Percentiles rank a stretch among this genome's conserved stretches.
Conservation (phyloP, 1,140 invertebrate genomes). For the Tetragnatha versicolor region DNA sequence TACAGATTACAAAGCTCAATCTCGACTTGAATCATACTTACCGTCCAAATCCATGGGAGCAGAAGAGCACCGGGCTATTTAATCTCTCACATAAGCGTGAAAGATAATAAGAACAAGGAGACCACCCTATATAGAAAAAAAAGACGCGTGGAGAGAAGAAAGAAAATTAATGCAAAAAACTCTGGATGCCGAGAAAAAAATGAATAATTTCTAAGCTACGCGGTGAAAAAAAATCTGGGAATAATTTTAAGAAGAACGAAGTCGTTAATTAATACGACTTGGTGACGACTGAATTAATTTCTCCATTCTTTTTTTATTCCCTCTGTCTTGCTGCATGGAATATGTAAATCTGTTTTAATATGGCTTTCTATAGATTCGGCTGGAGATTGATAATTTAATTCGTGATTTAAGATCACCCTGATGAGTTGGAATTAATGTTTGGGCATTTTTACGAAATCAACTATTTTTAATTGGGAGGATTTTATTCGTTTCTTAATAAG, state of each 20-base stretch:
- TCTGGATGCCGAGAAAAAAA: background rate
- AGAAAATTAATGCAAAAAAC: background rate
- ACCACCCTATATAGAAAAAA: background rate
- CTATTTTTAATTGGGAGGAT: too few relatives aligned
- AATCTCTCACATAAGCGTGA: constrained; percentile 20
- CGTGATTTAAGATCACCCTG: too few relatives aligned
- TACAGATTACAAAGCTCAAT: constrained; percentile 10
- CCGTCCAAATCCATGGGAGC: constrained; percentile 6
- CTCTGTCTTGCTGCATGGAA: constrained; percentile 23
- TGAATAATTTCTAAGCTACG: constrained; percentile 16
- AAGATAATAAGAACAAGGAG: constrained; percentile 10
- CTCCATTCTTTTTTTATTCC: constrained; percentile 18
- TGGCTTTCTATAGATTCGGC: background rate
- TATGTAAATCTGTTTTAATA: constrained; percentile 14
- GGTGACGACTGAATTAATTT: constrained; percentile 52
- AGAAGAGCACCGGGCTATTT: constrained; percentile 17
- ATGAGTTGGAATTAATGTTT: too few relatives aligned
- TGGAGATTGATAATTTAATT: too few relatives aligned
- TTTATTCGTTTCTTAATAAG: too few relatives aligned
- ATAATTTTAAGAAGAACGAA: constrained; percentile 48
- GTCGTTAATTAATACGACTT: constrained; percentile 48
- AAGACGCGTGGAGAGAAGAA: constrained; percentile 11
- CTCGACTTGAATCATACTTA: constrained; percentile 14
- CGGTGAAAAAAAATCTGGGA: constrained; percentile 10
- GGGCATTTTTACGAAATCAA: too few relatives aligned